Percentiles rank a stretch among this genome's conserved stretches.
phyloP scores from a whole-genome alignment of 2,113 vertebrate genomes.

The Alosa alosa region DNA sequence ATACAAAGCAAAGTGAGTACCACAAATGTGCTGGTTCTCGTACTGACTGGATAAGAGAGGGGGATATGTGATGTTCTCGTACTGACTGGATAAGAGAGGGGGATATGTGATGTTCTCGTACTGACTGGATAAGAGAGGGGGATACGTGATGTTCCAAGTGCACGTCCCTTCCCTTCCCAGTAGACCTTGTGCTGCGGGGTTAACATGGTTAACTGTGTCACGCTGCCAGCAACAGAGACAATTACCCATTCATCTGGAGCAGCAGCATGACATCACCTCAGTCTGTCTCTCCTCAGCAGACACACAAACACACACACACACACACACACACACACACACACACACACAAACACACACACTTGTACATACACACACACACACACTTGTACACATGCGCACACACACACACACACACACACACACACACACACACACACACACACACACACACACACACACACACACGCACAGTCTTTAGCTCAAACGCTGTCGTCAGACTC shows the following conservation, averaged over 20 bases:
- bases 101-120: background rate
- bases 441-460: background rate
- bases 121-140: background rate
- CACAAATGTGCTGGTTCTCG: background rate
- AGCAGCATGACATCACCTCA: conserved; percentile 15
- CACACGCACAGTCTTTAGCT: background rate
- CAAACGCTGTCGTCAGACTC: background rate
- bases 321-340: conserved; percentile 4
- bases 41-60: background rate
- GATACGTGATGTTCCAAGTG: background rate
- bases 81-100: background rate
- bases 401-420: background rate
- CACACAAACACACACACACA: conserved; percentile 7
- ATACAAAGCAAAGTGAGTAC: background rate
- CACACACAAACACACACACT: background rate
- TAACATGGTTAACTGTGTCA: conserved; percentile 9
- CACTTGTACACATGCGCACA: background rate
- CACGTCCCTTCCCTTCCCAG: background rate
- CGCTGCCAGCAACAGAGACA: conserved; percentile 11
- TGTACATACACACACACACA: background rate
- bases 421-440: background rate
- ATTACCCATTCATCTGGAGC: conserved; percentile 18
- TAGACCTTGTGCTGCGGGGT: background rate
- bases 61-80: too few relatives aligned
- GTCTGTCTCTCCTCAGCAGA: conserved; percentile 17